These are phyloP conservation scores for Ciconia maguari DNA, from an alignment of 2,113 vertebrate genomes.

Conservation along the genomic window DNA sequence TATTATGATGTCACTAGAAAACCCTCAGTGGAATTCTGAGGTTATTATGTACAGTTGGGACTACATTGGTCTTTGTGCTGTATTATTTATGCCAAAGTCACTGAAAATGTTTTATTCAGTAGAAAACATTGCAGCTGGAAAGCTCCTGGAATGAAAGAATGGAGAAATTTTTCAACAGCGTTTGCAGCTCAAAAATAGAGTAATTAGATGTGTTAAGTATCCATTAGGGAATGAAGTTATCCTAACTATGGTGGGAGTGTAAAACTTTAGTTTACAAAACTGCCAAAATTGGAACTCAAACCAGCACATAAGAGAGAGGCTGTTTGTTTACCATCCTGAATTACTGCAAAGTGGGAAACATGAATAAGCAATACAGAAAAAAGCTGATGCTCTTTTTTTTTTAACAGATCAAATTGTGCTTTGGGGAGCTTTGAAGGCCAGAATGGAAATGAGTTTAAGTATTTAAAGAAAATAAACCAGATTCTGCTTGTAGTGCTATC, in stretches of 20 bases:
- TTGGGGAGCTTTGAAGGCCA: slow-evolving; percentile 30
- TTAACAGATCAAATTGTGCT: slow-evolving; percentile 22
- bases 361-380: slow-evolving; percentile 62
- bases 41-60: slow-evolving; percentile 10
- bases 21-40: slow-evolving; percentile 2
- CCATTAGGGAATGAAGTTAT: slow-evolving; percentile 55
- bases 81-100: slow-evolving; percentile 40
- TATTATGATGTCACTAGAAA: slow-evolving; percentile 45
- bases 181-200: slow-evolving; percentile 52
- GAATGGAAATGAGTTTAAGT: slow-evolving; percentile 25
- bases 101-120: slow-evolving; percentile 63
- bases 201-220: slow-evolving; percentile 64
- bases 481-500: not conserved
- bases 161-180: slow-evolving; percentile 42
- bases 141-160: slow-evolving; percentile 54
- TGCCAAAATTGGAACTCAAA: slow-evolving; percentile 42
- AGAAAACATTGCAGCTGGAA: slow-evolving; percentile 37
- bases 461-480: not conserved
- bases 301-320: slow-evolving; percentile 3
- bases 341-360: slow-evolving; percentile 52
- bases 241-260: slow-evolving; percentile 8
- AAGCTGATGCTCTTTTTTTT: not conserved
- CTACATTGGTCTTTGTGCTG: not conserved
- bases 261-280: slow-evolving; percentile 60
- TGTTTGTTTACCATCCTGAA: slow-evolving; percentile 54